Conservation (phyloP, 2,113 vertebrate species). For the Mus spicilegus region DNA sequence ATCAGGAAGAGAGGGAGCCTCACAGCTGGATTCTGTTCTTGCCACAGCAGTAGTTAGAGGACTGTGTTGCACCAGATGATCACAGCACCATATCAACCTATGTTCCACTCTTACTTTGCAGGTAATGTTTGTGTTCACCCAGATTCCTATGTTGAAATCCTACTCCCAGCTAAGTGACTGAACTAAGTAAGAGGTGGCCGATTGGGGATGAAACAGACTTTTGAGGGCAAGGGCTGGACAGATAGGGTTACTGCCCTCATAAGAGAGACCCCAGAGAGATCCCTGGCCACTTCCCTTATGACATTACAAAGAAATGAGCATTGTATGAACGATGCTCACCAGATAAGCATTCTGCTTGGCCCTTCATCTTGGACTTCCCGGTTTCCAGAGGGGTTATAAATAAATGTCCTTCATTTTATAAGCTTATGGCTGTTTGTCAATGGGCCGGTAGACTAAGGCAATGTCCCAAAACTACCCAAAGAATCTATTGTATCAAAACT, state of each 20-base stretch:
- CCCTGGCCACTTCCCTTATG: not conserved
- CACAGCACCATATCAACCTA: not conserved
- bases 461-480: slow-evolving; percentile 5
- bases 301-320: not conserved
- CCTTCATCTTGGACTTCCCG: not conserved
- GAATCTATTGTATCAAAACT: not conserved
- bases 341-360: not conserved
- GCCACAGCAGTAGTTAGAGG: not conserved
- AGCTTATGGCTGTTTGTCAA: not conserved
- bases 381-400: not conserved
- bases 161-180: not conserved
- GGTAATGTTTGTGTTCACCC: not conserved
- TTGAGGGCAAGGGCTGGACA: not conserved
- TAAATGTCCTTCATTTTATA: not conserved
- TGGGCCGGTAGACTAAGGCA: not conserved
- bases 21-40: not conserved
- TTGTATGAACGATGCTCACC: not conserved
- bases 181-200: not conserved
- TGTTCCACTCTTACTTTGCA: not conserved
- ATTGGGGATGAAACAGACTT: not conserved
- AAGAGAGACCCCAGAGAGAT: not conserved
- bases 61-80: not conserved
- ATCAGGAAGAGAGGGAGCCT: not conserved
- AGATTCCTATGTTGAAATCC: not conserved
- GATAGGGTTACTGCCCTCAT: not conserved